These are phyloP conservation scores for Diaprepes abbreviatus DNA, from an alignment of 2,888 invertebrate genomes.

Conservation along the genomic window DNA sequence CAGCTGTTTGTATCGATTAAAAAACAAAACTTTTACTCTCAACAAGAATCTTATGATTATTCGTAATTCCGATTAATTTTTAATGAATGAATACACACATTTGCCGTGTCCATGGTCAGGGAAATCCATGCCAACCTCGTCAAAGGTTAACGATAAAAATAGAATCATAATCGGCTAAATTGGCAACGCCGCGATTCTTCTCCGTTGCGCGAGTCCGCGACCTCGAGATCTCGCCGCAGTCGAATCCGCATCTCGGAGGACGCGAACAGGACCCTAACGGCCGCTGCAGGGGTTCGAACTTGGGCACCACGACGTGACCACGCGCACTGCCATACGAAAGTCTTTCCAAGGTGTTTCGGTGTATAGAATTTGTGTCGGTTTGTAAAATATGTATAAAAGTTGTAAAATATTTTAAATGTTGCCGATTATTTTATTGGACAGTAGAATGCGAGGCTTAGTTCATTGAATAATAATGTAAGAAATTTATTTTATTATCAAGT, in stretches of 20 bases:
- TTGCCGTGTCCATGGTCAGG: constrained; percentile 33
- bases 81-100: constrained; percentile 28
- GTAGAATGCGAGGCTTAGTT: not conserved
- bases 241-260: constrained; percentile 50
- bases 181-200: constrained; percentile 35
- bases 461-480: not conserved
- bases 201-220: constrained; percentile 47
- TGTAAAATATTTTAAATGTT: not conserved
- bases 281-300: constrained; percentile 24
- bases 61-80: constrained; percentile 12
- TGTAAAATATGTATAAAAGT: constrained; percentile 2
- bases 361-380: constrained; percentile 12
- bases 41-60: not conserved
- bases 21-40: too few relatives aligned
- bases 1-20: too few relatives aligned
- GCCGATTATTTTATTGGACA: not conserved
- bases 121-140: constrained; percentile 8
- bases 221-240: constrained; percentile 50
- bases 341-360: constrained; percentile 15
- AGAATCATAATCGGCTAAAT: constrained; percentile 4
- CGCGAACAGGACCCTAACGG: constrained; percentile 36
- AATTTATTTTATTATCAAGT: not conserved
- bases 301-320: constrained; percentile 38
- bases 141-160: constrained; percentile 24
- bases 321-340: constrained; percentile 33